These are phyloP conservation scores for Sesamia inferens DNA, from an alignment of 2,888 invertebrate species.

Conservation along the genomic window DNA sequence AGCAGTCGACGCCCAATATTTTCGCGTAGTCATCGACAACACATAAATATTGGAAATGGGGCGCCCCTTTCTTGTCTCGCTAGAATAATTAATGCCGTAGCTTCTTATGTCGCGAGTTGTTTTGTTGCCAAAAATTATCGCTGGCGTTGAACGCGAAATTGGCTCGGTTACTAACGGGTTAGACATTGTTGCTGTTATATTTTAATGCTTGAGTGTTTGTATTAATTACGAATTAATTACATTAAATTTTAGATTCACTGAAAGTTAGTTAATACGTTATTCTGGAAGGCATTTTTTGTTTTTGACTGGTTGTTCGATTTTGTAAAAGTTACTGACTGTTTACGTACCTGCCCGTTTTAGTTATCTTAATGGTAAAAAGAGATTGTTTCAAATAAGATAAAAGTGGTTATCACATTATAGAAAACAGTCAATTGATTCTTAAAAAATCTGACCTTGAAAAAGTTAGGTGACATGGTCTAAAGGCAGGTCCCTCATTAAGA, in stretches of 20 bases:
- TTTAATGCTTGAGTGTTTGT: slow-evolving; percentile 24
- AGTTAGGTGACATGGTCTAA: too few species aligned
- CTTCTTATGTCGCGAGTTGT: slow-evolving; percentile 85
- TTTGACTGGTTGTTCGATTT: background rate
- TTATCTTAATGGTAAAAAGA: background rate
- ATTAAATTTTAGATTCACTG: background rate
- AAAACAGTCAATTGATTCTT: too few species aligned
- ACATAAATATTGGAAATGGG: slow-evolving; percentile 90
- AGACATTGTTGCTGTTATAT: slow-evolving; percentile 52
- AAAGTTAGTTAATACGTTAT: background rate
- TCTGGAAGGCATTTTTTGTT: background rate
- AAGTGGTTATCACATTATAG: too few species aligned
- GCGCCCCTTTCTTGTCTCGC: slow-evolving; percentile 89
- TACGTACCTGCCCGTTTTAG: background rate
- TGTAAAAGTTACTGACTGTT: background rate
- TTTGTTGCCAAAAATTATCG: slow-evolving; percentile 86
- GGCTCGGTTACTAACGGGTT: slow-evolving; percentile 70
- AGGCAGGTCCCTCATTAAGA: too few species aligned
- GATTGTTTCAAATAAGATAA: too few species aligned
- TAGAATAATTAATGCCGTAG: slow-evolving; percentile 89
- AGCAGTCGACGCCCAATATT: slow-evolving; percentile 89
- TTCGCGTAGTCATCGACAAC: slow-evolving; percentile 90
- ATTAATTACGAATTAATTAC: background rate
- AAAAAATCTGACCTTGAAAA: too few species aligned
- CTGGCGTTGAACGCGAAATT: slow-evolving; percentile 73